Base-by-base conservation (phyloP, 2,113 vertebrate species). In the Neodon shergylaensis region DNA sequence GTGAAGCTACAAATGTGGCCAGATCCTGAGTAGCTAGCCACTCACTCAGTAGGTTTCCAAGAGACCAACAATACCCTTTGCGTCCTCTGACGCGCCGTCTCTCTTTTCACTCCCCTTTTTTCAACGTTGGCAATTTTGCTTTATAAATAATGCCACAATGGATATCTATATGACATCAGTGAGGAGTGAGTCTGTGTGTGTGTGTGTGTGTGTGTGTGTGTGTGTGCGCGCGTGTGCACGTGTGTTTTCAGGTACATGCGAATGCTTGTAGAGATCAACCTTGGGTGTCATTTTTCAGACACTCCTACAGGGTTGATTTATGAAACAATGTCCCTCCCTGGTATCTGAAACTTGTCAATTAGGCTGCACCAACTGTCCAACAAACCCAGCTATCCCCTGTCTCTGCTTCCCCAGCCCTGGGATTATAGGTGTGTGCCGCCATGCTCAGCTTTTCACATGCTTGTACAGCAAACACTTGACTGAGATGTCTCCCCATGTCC, bases 401-500 rank as follows among this genome's bases (percentile, higher is more conserved):
- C 22, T 61, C n/a, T 28, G 22, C 54, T 42, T 61, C 22, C 52
- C 54, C 12, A 16, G 36, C 6, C 13, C 54, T 82, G n/a, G 54
- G 79, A 61, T 39, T 61, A 61, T 24, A 6, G 36, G n/a, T 39
- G 36, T 82, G 54, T 39, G 54, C 3, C 5, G 11, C 21, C 54
- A 16, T 9, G 12, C 33, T n/a, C n/a, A 39, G 79, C 21, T 39
- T 58, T 26, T 22, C n/a, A 4, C 24, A 28, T 31, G n/a, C 19
- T 42, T 83, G 39, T 28, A 17, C 0, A 42, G 26, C 39, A 65
- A 65, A 31, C 54, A 19, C 39, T 8, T 33, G 39, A 31, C 16
- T 4, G 8, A 66, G 82, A 3, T 4, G 9, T 26, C 10, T 44
- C 73, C 5, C 12, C 11, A 2, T 24, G 0, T 0, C 28, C 31